Base-by-base conservation (phyloP, 2,113 vertebrate genomes). In the Chaenogobius annularis region DNA sequence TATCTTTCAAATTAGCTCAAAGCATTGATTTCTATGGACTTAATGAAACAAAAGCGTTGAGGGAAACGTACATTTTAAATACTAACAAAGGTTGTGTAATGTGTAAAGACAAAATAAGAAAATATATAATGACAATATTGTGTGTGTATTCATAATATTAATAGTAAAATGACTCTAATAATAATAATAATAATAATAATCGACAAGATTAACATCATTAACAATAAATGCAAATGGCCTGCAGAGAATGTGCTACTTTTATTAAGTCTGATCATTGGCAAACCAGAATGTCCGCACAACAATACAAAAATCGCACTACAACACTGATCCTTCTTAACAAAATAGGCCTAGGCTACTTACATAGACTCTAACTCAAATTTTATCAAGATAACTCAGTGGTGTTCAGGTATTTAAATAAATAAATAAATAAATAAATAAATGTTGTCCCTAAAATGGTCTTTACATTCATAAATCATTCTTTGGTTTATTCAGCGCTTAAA, bases 291-390 rank as follows among this genome's bases (percentile, higher is more conserved):
- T 78, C 44, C 76, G 50, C 85, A 89, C 86, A 85, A 87, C 84
- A 88, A 75, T 79, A 87, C 73, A 66, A 54, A 85, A 84, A 89
- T 74, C 75, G 71, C 87, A 90, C 82, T 82, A 74, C 85, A 89
- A 87, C 69, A 73, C 72, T 26, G 83, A 14, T 70, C 55, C 55
- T 26, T 47, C 56, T 61, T 44, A 75, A 15, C 56, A 69, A 61
- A 61, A 61, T 19, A 17, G 5, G 55, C 50, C 19, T n/a, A 20
- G 2, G 50, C 19, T 54, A 20, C 50, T 54, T 13, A 56, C 59
- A 13, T 68, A 58, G 66, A 12, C 44, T 43, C 76, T 15, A 73
- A 52, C 66, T 7, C 5, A 66, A 20, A 26, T 73, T 70, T 70
- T 66, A 26, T 54, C 37, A 73, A 70, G 22, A 71, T 43, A 70